phyloP scores from a whole-genome alignment of 64 coral and sea anemone species.

The Platygyra sinensis region DNA sequence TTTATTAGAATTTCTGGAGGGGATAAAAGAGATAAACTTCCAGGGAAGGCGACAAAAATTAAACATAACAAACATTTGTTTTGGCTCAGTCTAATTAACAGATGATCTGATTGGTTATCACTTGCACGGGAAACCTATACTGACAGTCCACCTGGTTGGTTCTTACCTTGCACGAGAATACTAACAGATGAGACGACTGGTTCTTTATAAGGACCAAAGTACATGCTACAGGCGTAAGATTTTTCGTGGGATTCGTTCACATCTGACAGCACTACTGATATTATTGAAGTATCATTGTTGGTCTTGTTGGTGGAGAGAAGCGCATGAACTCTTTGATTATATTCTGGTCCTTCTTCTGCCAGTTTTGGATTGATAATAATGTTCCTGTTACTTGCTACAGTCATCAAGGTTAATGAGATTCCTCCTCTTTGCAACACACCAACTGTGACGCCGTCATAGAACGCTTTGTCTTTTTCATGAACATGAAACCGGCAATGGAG shows the following conservation, averaged over 20 bases:
- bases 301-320: neutral
- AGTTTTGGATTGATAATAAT: neutral
- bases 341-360: neutral
- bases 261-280: neutral
- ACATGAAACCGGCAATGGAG: neutral
- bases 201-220: neutral
- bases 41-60: too few relatives aligned
- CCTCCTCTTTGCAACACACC: conserved; percentile 1
- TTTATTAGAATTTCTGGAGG: too few relatives aligned
- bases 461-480: neutral
- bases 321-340: neutral
- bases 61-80: too few relatives aligned
- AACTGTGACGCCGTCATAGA: neutral
- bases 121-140: too few relatives aligned
- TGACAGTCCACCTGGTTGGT: too few relatives aligned
- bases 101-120: too few relatives aligned
- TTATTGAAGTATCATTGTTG: neutral
- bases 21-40: too few relatives aligned
- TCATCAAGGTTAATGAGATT: neutral
- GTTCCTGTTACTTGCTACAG: neutral
- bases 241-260: neutral
- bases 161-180: neutral
- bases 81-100: too few relatives aligned
- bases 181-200: neutral
- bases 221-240: neutral